Percentiles rank a stretch among this genome's conserved stretches.
phyloP scores from a whole-genome alignment of 2,797 vertebrate species.

The Hippopotamyrus pictus region DNA sequence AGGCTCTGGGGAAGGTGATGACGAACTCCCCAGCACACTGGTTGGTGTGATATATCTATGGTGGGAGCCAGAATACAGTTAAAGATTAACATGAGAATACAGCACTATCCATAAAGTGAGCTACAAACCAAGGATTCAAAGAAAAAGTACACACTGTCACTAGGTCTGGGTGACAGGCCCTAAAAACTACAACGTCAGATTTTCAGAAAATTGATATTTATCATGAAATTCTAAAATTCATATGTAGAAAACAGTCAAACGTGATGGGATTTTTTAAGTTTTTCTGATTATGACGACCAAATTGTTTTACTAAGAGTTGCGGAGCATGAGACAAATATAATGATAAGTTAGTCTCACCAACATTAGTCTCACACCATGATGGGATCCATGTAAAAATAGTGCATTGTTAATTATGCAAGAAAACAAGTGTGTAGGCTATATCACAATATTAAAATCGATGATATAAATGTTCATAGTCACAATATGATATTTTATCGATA shows the following conservation, averaged over 20 bases:
- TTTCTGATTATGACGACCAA: neutral
- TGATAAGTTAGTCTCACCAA: neutral
- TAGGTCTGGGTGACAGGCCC: neutral
- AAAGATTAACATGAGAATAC: neutral
- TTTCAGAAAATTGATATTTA: neutral
- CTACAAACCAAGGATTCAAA: neutral
- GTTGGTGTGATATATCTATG: slow-evolving; percentile 91
- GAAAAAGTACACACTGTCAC: neutral
- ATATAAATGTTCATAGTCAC: neutral
- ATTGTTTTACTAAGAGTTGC: neutral
- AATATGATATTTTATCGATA: neutral
- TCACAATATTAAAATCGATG: neutral
- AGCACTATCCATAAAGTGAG: neutral
- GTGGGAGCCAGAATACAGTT: neutral
- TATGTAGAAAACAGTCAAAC: neutral
- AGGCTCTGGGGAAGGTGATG: slow-evolving; percentile 95
- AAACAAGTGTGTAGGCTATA: neutral
- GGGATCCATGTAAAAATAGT: neutral
- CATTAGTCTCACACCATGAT: neutral
- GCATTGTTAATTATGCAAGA: neutral
- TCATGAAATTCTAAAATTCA: neutral
- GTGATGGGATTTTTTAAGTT: neutral
- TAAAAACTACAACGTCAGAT: neutral
- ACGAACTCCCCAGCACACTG: slow-evolving; percentile 98
- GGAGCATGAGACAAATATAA: neutral